Base-by-base conservation (phyloP, 35 echinoderm and acorn worm genomes). In the Patiria miniata region DNA sequence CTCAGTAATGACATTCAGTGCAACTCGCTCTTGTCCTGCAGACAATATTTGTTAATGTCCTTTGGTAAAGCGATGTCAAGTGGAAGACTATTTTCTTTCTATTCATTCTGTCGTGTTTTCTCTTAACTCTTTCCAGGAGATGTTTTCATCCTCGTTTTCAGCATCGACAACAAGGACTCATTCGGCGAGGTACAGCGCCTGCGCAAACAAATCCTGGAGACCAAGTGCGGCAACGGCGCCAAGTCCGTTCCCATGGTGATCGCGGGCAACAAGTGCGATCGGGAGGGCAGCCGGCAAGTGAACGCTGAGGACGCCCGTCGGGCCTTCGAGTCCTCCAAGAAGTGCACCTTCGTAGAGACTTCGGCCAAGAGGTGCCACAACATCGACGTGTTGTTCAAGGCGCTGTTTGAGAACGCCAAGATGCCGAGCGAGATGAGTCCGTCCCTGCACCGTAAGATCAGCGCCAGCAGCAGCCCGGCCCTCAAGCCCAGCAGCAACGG, bases 361-460 rank as follows among this genome's bases (percentile, higher is more conserved):
- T 99, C 96, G 0, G 96, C 96, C 7, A 99, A 99, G 80, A 94
- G 89, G 79, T 87, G 81, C 68, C 68, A 89, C 52, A 99, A 99
- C 47, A 93, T 99, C 52, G 96, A 99, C 65, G 77, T 94, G 1
- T 87, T 99, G 38, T 99, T 99, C 78, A 80, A 78, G 54, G 69
- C 59, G n/a, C 76, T 99, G 37, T 99, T 99, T 77, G 96, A 99
- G 83, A 99, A 99, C 53, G 92, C 96, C 33, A 91, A 91, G 52
- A 51, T 99, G 81, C 93, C 96, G 0, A 94, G 92, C 42, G 96
- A 99, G 89, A 99, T 99, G 96, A 99, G 92, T 51, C 96, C 96
- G 5, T 94, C 96, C 77, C 83, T 99, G 2, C 96, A 99, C 79
- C 51, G 96, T 16, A 99, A 99, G 83, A 79, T 99, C 16, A 99